A percentile compares a stretch with the other conserved stretches of the same genome.
Evolutionary conservation across 2,888 invertebrate species (phyloP).

Genomic region (Nezara viridula): DNA sequence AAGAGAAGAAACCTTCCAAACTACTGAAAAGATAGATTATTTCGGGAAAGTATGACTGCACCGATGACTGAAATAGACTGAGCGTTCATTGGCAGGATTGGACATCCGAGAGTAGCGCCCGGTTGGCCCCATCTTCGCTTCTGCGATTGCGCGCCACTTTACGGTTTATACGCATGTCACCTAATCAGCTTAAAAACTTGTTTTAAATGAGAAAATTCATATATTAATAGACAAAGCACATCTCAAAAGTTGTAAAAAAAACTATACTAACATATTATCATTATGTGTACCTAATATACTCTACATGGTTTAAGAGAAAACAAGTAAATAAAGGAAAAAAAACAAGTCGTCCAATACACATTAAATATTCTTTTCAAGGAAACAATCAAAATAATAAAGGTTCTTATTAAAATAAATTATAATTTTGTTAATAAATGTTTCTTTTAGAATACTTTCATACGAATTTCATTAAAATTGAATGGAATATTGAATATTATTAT

Average conservation of each 20-base stretch:
- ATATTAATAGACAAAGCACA: background rate
- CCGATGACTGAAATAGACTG: conserved; percentile 63
- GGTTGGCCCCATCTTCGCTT: background rate
- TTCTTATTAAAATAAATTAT: background rate
- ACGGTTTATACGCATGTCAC: conserved; percentile 45
- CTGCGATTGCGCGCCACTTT: conserved; percentile 54
- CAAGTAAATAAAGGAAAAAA: background rate
- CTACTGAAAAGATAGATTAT: conserved; percentile 58
- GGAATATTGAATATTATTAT: too few relatives aligned
- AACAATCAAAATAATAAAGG: background rate
- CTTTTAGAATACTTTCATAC: too few relatives aligned
- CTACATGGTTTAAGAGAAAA: background rate
- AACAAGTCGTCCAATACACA: background rate
- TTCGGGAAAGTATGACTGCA: conserved; percentile 63
- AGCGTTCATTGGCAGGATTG: background rate
- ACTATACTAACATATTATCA: background rate
- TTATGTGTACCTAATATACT: background rate
- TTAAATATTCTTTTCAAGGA: background rate
- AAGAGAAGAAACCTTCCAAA: conserved; percentile 23
- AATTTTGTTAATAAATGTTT: too few relatives aligned
- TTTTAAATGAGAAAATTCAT: background rate
- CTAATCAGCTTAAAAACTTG: background rate
- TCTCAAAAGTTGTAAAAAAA: background rate
- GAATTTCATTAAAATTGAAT: too few relatives aligned
- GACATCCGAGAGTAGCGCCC: conserved; percentile 5